Percentiles rank a stretch among this genome's conserved stretches.
These are phyloP conservation scores for Lutraria rhynchaena DNA, from an alignment of 1,140 invertebrate genomes.

Conservation along the genomic window DNA sequence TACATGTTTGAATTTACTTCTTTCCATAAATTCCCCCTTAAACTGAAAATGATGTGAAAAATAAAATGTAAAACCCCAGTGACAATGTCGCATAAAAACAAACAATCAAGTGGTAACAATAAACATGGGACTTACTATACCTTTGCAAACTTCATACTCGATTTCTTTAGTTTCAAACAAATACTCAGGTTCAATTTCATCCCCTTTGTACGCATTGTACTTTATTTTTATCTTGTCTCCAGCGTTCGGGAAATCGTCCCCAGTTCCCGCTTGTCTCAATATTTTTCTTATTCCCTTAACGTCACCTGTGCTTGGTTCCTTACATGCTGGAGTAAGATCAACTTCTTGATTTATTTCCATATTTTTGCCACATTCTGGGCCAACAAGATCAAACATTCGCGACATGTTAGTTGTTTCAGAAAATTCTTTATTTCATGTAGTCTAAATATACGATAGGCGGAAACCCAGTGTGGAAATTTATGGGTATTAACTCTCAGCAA, in stretches of 20 bases:
- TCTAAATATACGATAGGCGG: no score
- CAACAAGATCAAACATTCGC: slow-evolving; percentile 9
- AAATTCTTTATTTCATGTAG: not conserved
- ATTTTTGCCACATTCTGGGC: not conserved
- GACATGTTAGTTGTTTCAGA: slow-evolving; percentile 11
- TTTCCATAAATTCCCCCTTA: no score
- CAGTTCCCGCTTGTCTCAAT: slow-evolving; percentile 15
- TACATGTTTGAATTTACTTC: no score
- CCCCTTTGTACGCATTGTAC: slow-evolving; percentile 34
- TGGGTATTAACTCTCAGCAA: no score
- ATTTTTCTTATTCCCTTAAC: slow-evolving; percentile 27
- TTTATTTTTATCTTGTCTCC: slow-evolving; percentile 17
- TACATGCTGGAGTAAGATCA: slow-evolving; percentile 8
- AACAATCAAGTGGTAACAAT: no score
- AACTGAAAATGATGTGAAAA: no score
- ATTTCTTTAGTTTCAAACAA: slow-evolving; percentile 34
- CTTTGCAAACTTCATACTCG: slow-evolving; percentile 38
- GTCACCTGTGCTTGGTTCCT: not conserved
- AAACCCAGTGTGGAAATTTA: no score
- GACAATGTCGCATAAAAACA: no score
- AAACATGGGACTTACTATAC: slow-evolving; percentile 1
- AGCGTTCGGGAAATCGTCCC: slow-evolving; percentile 26
- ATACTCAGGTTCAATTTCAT: slow-evolving; percentile 23
- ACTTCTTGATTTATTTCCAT: slow-evolving; percentile 10
- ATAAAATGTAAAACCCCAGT: no score